Evolutionary conservation across 2,113 vertebrate species (phyloP).

Genomic region (Antechinus flavipes): DNA sequence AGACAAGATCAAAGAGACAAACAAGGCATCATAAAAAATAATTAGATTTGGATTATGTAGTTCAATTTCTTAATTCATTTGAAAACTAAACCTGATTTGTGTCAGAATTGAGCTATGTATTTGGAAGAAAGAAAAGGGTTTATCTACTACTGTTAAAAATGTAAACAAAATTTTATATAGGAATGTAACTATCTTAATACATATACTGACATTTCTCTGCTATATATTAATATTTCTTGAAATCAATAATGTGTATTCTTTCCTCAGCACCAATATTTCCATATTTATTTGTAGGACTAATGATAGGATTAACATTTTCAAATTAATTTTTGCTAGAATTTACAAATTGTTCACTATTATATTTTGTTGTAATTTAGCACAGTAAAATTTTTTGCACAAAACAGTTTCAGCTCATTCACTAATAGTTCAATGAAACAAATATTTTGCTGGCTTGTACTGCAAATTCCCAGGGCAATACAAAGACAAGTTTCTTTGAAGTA

Average conservation of each 20-base stretch:
- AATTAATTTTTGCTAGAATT: conserved; percentile 56
- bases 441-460: conserved; percentile 52
- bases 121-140: conserved; percentile 74
- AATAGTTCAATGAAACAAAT: conserved; percentile 57
- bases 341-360: conserved; percentile 60
- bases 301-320: conserved; percentile 66
- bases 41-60: conserved; percentile 58
- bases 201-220: conserved; percentile 77
- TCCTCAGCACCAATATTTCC: conserved; percentile 74
- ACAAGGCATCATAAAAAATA: conserved; percentile 21
- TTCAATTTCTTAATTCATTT: conserved; percentile 68
- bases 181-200: conserved; percentile 78
- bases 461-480: conserved; percentile 68
- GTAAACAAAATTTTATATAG: conserved; percentile 84
- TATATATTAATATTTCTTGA: conserved; percentile 78
- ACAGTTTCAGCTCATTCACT: conserved; percentile 71
- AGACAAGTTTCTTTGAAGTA: conserved; percentile 70
- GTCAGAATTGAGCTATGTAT: conserved; percentile 74
- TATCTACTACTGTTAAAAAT: conserved; percentile 79
- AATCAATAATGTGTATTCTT: conserved; percentile 71
- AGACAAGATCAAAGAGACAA: conserved; percentile 38
- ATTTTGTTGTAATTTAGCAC: conserved; percentile 65
- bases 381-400: conserved; percentile 56
- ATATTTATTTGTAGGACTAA: conserved; percentile 61
- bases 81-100: conserved; percentile 67